Conservation (phyloP, 2,797 vertebrate genomes). For the Phrynocephalus guinanensis region DNA sequence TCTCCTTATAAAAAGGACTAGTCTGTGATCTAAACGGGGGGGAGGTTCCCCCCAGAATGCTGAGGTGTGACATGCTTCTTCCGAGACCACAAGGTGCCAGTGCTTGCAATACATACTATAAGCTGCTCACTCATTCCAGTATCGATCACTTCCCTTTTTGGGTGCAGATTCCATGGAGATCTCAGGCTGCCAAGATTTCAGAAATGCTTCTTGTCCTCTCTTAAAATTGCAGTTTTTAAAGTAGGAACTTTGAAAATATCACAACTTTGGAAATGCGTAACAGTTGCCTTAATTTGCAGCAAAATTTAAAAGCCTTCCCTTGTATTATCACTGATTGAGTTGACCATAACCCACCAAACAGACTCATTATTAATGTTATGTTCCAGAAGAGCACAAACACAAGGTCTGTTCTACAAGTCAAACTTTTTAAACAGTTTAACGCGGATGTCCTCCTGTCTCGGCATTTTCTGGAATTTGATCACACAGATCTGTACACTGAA, state of each 20-base stretch:
- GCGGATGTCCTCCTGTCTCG: background rate
- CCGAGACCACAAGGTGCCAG: too few species aligned
- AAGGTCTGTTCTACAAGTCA: background rate
- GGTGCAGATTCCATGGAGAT: background rate
- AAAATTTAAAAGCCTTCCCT: background rate
- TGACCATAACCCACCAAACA: background rate
- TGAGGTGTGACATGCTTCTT: too few species aligned
- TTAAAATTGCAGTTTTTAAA: background rate
- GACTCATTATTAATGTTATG: background rate
- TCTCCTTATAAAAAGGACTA: too few species aligned
- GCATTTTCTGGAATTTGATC: background rate
- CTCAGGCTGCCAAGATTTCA: background rate
- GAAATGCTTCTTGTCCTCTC: background rate
- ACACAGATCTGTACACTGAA: background rate
- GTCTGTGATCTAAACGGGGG: too few species aligned
- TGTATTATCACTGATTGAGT: background rate
- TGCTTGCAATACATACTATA: too few species aligned
- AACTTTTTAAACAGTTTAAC: background rate
- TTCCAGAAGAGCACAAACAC: background rate
- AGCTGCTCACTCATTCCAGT: background rate
- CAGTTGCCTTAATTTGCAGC: background rate
- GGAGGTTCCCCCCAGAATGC: too few species aligned
- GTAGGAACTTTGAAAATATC: background rate
- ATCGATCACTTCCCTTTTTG: background rate
- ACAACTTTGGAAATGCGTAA: background rate